Base-by-base conservation (phyloP, 2,888 invertebrate genomes). In the Drosophila mimetica region DNA sequence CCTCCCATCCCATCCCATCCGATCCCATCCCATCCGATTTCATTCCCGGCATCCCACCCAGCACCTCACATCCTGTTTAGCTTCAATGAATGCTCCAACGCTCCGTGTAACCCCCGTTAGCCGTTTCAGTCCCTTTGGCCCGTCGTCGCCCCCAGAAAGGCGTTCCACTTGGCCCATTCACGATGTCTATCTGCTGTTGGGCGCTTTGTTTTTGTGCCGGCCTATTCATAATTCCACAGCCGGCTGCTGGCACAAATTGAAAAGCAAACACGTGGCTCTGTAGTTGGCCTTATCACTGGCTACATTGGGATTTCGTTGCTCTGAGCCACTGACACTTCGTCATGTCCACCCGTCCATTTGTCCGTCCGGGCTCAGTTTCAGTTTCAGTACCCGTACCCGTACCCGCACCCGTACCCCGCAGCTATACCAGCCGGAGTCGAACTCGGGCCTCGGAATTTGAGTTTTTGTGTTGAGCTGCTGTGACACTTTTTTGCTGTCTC, bases 221-320 rank as follows among this genome's bases (percentile, higher is more conserved):
- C 22, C 66, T 71, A 73, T 75, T 80, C 78, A 87, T 87, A 81
- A 84, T 78, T 87, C 87, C 63, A 44, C 78, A 60, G 67, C 66
- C 65, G 54, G 59, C 42, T 47, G 57, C 37, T 58, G 74, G 69
- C 79, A 71, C 57, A 63, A 65, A 79, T 74, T 76, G 74, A 76
- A 77, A 76, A 64, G 77, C 76, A 78, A 83, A 69, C 66, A 72
- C 67, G 73, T 71, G 61, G 77, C 64, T 63, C 51, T 32, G 52
- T 61, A 46, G 74, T 73, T 76, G 59, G 69, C 65, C 67, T 48
- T 61, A 50, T 50, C 70, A 60, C 61, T 60, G 48, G 53, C 72
- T 59, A 57, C 50, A 65, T 59, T 60, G 58, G 54, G 55, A 50
- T 71, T 72, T 50, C 47, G 52, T 39, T 42, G 46, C 52, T 54